Evolutionary conservation across 2,113 vertebrate genomes (phyloP), one percentile per base, ranked within the genome.

Genomic region (Zeus faber): DNA sequence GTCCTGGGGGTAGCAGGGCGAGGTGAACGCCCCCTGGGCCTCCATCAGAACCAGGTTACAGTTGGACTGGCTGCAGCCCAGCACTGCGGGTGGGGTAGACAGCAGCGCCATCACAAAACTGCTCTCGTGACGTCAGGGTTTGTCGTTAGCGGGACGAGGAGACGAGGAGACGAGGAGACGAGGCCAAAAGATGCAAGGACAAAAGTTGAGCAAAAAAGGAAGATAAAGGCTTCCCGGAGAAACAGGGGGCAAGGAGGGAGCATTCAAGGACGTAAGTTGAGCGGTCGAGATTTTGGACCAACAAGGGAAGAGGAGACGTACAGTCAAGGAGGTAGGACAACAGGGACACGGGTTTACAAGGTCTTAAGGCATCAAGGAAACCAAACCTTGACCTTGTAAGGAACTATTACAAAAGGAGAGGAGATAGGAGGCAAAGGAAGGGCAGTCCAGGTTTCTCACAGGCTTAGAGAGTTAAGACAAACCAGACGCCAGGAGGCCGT

Each of bases 1-100:
- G 72, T 91, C 87, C 4, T 65, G 82, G 5, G 97, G 95, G 79
- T 93, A 98, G 82, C 97, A 98, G 0, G 97, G 97, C 22, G 97
- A 98, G 3, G 87, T 90, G 72, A 99, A 93, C 27, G 67, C 63
- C 58, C 96, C 96, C 22, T 88, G 88, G 5, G 91, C 77, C 50
- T 73, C 87, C 40, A 86, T 91, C 10, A 97, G 79, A 25, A 88
- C 62, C 5, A 81, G 55, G 67, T 87, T 90, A 85, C 95, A 98
- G 81, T 85, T 82, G 2, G 52, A 24, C 53, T 86, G 85, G 77
- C 41, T 20, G 54, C 95, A 98, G 82, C 88, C 88, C 6, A 83
- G 60, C 58, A 65, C 96, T 95, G 91, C 39, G 55, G 49, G 63
- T 20, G 58, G 20, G 3, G 43, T 11, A 23, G 44, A 49, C 2